Evolutionary conservation across 2,113 vertebrate genomes (phyloP), one percentile per base, ranked within the genome.

Genomic region (Hemichromis elongatus): DNA sequence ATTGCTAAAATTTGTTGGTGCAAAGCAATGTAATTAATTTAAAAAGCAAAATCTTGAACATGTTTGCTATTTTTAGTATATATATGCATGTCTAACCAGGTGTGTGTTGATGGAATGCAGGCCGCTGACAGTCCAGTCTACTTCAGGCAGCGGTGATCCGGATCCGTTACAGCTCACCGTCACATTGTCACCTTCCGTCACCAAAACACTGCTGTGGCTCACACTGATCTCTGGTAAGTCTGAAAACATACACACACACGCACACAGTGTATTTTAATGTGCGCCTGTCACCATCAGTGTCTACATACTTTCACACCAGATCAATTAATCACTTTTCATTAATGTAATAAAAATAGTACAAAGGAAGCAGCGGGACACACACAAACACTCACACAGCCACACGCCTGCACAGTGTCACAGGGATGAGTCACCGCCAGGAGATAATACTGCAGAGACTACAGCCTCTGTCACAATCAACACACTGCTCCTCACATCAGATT

Each of bases 91-190:
- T 85, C 92, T 88, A 3, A 99, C 98, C 97, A 98, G 97, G 94
- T 99, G 98, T 4, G 98, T 99, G 95, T 98, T 99, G 95, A 99
- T 98, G 89, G 99, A 99, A 92, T 98, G 97, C 26, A 99, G 96
- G 6, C 96, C 97, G 0, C 95, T 95, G 83, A 99, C 98, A 1
- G 96, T 98, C 99, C 99, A 99, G 95, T 99, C 99, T 33, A 99
- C 99, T 0, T 99, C 99, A 0, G 99, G 99, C 92, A 99, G 90
- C 0, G 99, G 99, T 0, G 97, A 96, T 8, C 98, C 98, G 0
- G 99, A 97, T 84, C 99, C 99, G 0, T 99, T 99, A 91, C 99
- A 99, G 88, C 97, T 98, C 89, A 99, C 96, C 5, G 98, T 98
- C 0, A 98, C 97, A 0, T 97, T 99, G 92, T 98, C 97, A 1